Evolutionary conservation across 2,113 vertebrate genomes (phyloP).

Genomic region (Poecile atricapillus): DNA sequence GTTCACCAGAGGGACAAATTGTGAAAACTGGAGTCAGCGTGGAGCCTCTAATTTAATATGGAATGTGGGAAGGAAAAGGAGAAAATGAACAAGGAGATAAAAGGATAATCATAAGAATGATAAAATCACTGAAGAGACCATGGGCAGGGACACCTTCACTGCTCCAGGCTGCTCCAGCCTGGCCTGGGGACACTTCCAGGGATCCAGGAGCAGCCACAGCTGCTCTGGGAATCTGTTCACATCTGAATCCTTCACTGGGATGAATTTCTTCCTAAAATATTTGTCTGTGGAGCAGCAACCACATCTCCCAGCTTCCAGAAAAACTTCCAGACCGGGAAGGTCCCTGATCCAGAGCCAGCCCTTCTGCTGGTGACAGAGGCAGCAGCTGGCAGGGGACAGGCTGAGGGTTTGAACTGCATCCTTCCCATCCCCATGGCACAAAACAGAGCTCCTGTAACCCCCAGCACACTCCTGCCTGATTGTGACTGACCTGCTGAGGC

Average conservation of each 20-base stretch:
- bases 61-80: not conserved
- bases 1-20: not conserved
- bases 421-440: not conserved
- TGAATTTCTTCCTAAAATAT: not conserved
- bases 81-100: not conserved
- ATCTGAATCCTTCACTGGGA: not conserved
- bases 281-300: not conserved
- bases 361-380: not conserved
- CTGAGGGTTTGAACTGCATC: not conserved
- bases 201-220: not conserved
- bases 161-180: not conserved
- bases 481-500: not conserved
- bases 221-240: not conserved
- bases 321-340: rapidly evolving
- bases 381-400: not conserved
- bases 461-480: not conserved
- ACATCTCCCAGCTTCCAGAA: not conserved
- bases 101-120: not conserved
- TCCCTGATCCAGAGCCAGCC: not conserved
- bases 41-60: not conserved
- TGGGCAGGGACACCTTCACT: not conserved
- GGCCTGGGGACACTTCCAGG: not conserved
- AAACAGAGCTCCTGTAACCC: not conserved
- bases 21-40: not conserved
- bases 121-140: not conserved